Evolutionary conservation across 2,113 vertebrate genomes (phyloP).

Genomic region (Mohoua ochrocephala): DNA sequence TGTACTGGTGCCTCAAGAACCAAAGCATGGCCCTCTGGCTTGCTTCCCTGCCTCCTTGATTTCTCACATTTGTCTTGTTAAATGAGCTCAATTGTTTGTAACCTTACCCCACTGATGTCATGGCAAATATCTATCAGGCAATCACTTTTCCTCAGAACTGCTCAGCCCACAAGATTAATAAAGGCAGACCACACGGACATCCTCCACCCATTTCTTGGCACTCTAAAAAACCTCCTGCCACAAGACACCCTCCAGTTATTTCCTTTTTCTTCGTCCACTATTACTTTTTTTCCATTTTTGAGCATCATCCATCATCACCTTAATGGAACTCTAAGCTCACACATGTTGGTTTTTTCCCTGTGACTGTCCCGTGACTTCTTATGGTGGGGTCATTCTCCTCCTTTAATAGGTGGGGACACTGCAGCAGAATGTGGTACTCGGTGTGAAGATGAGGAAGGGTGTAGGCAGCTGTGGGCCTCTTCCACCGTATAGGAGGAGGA

Average conservation of each 20-base stretch:
- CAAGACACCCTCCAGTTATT: background rate
- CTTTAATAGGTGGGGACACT: background rate
- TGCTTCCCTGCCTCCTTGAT: background rate
- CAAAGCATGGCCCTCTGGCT: background rate
- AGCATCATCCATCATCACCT: background rate
- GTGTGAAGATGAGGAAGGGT: background rate
- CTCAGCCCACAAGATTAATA: background rate
- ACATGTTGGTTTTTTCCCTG: background rate
- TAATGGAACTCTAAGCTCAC: background rate
- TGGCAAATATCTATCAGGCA: background rate
- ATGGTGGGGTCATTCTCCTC: background rate
- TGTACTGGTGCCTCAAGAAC: background rate
- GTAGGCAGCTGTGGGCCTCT: background rate
- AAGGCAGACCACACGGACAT: background rate
- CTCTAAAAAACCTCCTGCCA: background rate
- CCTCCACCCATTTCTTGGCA: background rate
- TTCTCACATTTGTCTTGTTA: background rate
- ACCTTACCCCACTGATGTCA: background rate
- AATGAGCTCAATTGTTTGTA: background rate
- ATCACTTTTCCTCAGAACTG: background rate
- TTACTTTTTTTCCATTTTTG: background rate
- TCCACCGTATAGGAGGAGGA: background rate
- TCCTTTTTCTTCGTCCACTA: background rate
- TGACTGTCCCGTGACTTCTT: background rate
- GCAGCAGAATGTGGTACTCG: background rate